These are phyloP conservation scores for Alloplasta piceator DNA, from an alignment of 2,888 invertebrate genomes.

Conservation along the genomic window DNA sequence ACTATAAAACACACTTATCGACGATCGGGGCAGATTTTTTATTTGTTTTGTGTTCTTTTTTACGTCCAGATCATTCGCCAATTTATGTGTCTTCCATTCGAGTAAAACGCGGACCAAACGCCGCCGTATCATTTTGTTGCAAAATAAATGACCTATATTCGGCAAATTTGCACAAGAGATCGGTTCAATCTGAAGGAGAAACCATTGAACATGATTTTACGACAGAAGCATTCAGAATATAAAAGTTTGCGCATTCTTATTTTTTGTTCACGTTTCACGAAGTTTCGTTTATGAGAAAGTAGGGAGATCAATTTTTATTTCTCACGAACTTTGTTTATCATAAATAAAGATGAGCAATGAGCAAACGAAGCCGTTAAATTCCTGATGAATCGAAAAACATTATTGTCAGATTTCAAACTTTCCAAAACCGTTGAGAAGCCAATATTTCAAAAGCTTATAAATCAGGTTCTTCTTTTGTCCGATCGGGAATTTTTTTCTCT, in stretches of 20 bases:
- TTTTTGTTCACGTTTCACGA: too few relatives aligned
- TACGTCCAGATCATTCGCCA: background rate
- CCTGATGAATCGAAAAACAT: too few relatives aligned
- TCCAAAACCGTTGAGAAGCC: too few relatives aligned
- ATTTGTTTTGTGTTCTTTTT: slow-evolving; percentile 15
- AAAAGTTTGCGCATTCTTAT: background rate
- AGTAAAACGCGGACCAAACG: slow-evolving; percentile 1
- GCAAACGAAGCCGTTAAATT: too few relatives aligned
- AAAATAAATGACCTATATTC: background rate
- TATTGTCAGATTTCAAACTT: too few relatives aligned
- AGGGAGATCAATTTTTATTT: too few relatives aligned
- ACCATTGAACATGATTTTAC: background rate
- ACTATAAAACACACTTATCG: slow-evolving; percentile 59
- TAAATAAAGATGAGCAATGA: too few relatives aligned
- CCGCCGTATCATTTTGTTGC: background rate
- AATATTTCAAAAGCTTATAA: too few relatives aligned
- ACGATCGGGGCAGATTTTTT: slow-evolving; percentile 1
- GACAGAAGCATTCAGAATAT: background rate
- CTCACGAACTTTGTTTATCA: too few relatives aligned
- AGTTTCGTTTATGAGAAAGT: too few relatives aligned
- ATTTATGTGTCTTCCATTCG: slow-evolving; percentile 37
- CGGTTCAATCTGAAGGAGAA: background rate
- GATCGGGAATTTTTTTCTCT: too few relatives aligned
- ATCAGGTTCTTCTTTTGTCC: too few relatives aligned
- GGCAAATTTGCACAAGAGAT: background rate